Conservation (phyloP, 2,113 vertebrate species). For the Paratilapia polleni region DNA sequence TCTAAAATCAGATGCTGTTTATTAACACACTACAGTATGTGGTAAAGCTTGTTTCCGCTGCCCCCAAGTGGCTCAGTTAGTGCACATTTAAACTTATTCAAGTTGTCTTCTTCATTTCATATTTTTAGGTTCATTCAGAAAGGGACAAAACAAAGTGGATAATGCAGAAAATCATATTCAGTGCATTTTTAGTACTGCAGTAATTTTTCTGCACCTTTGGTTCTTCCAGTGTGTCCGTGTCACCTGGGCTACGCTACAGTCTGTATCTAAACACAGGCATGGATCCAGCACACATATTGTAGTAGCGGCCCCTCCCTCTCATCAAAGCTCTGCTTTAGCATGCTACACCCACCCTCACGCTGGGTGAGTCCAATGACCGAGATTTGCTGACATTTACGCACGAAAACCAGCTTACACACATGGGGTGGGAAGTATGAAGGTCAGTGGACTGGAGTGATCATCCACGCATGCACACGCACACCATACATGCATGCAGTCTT, state of each 20-base stretch:
- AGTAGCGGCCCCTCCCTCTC: conserved; percentile 23
- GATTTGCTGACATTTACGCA: conserved; percentile 26
- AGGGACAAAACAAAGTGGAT: not conserved
- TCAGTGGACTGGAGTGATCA: not conserved
- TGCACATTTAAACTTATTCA: not conserved
- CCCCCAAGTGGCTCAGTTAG: not conserved
- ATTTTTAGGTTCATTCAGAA: not conserved
- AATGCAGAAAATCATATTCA: not conserved
- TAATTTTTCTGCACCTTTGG: not conserved
- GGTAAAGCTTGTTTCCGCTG: not conserved
- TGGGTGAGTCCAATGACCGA: conserved; percentile 28
- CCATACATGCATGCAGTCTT: conserved; percentile 16
- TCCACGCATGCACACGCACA: not conserved
- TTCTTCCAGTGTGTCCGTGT: conserved; percentile 18
- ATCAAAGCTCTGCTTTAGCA: conserved; percentile 7
- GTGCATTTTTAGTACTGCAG: not conserved
- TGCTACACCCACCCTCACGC: not conserved
- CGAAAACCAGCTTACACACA: conserved; percentile 7
- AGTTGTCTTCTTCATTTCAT: not conserved
- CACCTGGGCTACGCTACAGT: conserved; percentile 25
- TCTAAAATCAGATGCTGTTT: not conserved
- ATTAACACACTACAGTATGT: not conserved
- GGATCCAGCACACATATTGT: conserved; percentile 14
- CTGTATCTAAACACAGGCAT: conserved; percentile 43
- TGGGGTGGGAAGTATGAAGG: not conserved